A percentile compares a stretch with the other conserved stretches of the same genome.
Conservation (phyloP, 1,140 invertebrate species). For the Penaeus chinensis region DNA sequence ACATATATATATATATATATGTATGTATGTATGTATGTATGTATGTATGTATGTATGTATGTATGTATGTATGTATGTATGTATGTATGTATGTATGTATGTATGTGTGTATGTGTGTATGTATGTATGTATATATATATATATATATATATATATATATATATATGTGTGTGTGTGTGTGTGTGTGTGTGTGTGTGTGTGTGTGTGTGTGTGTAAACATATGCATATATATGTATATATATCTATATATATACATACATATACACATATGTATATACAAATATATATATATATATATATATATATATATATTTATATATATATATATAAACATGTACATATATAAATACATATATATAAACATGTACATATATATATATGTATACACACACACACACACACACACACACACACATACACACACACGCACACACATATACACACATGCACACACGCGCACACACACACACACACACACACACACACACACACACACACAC, state of each 20-base stretch:
- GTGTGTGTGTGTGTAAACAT: background rate
- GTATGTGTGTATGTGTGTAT: background rate
- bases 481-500: too few species aligned
- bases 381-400: too few species aligned
- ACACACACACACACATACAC: too few species aligned
- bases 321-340: background rate
- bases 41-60: background rate
- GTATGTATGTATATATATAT: too few species aligned
- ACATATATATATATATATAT: background rate
- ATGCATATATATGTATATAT: constrained; percentile 1
- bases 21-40: background rate
- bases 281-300: constrained; percentile 13
- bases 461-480: too few species aligned
- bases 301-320: background rate
- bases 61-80: background rate
- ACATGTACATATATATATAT: background rate
- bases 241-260: background rate
- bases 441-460: too few species aligned
- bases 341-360: background rate
- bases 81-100: too few species aligned
- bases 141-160: background rate
- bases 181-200: background rate
- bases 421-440: too few species aligned
- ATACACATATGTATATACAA: background rate
- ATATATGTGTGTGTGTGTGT: background rate